Evolutionary conservation across 2,888 invertebrate genomes (phyloP).

Genomic region (Polydrusus tereticollis): DNA sequence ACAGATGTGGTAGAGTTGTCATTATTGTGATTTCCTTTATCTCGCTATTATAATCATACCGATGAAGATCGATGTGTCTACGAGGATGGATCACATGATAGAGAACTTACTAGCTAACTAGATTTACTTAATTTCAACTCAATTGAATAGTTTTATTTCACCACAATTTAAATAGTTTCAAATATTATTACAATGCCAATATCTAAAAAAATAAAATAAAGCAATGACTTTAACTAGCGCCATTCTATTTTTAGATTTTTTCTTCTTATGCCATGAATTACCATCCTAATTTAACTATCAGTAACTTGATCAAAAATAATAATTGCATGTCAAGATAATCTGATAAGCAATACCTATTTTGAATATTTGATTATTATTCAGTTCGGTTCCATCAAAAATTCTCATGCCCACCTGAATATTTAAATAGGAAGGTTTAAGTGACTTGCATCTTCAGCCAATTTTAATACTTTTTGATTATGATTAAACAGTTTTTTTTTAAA

Average conservation of each 20-base stretch:
- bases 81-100: too few relatives aligned
- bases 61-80: too few relatives aligned
- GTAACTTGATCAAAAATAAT: slow-evolving; percentile 27
- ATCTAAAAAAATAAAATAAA: too few relatives aligned
- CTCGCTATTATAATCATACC: too few relatives aligned
- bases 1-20: too few relatives aligned
- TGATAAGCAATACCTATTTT: slow-evolving; percentile 2
- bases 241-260: not conserved
- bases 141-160: too few relatives aligned
- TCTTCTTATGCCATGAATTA: not conserved
- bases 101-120: too few relatives aligned
- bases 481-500: too few relatives aligned
- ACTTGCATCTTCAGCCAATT: not conserved
- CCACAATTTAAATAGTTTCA: too few relatives aligned
- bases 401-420: not conserved
- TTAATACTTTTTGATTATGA: not conserved
- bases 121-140: too few relatives aligned
- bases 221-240: not conserved
- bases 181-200: too few relatives aligned
- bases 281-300: slow-evolving; percentile 14
- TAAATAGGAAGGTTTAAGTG: not conserved
- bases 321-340: slow-evolving; percentile 30
- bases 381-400: not conserved
- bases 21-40: too few relatives aligned
- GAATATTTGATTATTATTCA: slow-evolving; percentile 26